Conservation (phyloP, 2,888 invertebrate genomes). For the Auanema sp. region DNA sequence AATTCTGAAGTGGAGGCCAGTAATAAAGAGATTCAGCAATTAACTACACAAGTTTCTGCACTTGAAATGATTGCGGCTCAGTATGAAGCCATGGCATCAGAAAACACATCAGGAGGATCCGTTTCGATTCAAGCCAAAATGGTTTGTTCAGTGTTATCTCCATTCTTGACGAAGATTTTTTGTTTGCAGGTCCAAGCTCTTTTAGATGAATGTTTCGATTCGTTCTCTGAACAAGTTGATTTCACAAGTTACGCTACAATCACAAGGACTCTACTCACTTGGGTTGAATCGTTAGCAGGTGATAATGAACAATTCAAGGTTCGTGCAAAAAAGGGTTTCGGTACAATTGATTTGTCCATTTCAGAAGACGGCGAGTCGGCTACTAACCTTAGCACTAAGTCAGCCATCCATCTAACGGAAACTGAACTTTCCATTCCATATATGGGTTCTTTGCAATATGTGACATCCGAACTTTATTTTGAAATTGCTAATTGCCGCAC, state of each 20-base stretch:
- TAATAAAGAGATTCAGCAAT: constrained; percentile 46
- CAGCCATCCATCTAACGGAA: too few relatives aligned
- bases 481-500: background rate
- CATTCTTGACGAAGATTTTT: background rate
- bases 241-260: constrained; percentile 52
- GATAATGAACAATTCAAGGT: constrained; percentile 38
- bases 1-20: constrained; percentile 41
- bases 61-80: constrained; percentile 61
- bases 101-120: constrained; percentile 33
- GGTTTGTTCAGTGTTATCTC: constrained; percentile 27
- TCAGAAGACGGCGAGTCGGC: constrained; percentile 29
- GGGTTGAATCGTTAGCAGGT: constrained; percentile 35
- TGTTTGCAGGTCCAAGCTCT: constrained; percentile 53
- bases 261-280: constrained; percentile 35
- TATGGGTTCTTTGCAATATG: constrained; percentile 2
- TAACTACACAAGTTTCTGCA: constrained; percentile 51
- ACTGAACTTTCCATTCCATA: background rate
- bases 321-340: background rate
- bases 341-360: background rate
- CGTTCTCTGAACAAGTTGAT: constrained; percentile 54
- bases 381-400: constrained; percentile 31
- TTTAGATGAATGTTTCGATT: constrained; percentile 55
- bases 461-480: background rate
- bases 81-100: constrained; percentile 57
- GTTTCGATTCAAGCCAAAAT: constrained; percentile 53